These are phyloP conservation scores for Xylocampa areola DNA, from an alignment of 2,888 invertebrate species.

Conservation along the genomic window DNA sequence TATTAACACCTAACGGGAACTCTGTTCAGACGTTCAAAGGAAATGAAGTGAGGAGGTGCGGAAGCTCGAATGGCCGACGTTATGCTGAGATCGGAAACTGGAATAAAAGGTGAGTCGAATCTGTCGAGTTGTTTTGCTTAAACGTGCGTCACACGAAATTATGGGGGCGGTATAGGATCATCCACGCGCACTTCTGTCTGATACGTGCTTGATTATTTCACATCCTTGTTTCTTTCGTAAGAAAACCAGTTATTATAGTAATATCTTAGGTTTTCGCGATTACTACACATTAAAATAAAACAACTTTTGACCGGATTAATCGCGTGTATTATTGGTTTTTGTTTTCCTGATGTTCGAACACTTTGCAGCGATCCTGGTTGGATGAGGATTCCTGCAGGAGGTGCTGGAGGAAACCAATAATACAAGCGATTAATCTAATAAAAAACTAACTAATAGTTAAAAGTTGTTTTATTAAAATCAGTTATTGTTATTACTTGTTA, in stretches of 20 bases:
- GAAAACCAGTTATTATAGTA: neutral
- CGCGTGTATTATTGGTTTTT: too few relatives aligned
- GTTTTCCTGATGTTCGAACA: too few relatives aligned
- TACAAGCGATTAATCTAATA: too few relatives aligned
- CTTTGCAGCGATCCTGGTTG: too few relatives aligned
- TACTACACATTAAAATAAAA: too few relatives aligned
- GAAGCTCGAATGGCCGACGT: conserved; percentile 87
- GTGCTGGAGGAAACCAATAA: too few relatives aligned
- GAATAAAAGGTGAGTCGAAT: conserved; percentile 89
- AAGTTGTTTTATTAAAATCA: too few relatives aligned
- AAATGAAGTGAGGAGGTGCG: conserved; percentile 88
- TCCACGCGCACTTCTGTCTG: neutral
- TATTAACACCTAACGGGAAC: conserved; percentile 89
- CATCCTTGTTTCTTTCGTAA: neutral
- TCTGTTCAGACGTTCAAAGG: conserved; percentile 84
- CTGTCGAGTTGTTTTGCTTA: conserved; percentile 75
- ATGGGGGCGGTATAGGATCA: neutral
- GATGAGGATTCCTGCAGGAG: too few relatives aligned
- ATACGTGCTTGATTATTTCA: neutral
- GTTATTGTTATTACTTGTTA: too few relatives aligned
- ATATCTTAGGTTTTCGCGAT: too few relatives aligned
- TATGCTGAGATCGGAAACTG: conserved; percentile 91
- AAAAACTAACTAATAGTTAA: too few relatives aligned
- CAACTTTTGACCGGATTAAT: too few relatives aligned
- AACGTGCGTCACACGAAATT: conserved; percentile 33